phyloP scores from a whole-genome alignment of 2,113 vertebrate genomes.

The Chamaea fasciata region DNA sequence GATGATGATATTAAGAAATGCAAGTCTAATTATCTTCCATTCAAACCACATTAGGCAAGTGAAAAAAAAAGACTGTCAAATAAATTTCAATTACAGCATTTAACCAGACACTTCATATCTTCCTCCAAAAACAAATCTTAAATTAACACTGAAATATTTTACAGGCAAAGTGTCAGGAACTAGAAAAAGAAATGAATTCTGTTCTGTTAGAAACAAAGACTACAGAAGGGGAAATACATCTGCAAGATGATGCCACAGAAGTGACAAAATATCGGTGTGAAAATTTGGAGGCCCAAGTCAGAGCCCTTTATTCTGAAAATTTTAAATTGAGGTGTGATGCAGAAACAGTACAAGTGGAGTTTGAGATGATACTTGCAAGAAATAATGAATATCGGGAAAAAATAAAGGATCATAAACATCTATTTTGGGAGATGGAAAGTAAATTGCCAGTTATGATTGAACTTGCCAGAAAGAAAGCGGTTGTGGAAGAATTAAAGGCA shows the following conservation, averaged over 20 bases:
- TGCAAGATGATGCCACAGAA: constrained; percentile 65
- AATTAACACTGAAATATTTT: constrained; percentile 42
- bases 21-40: neutral
- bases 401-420: constrained; percentile 64
- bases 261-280: constrained; percentile 45
- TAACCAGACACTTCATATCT: neutral
- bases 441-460: constrained; percentile 69
- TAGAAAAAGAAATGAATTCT: constrained; percentile 66
- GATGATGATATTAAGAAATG: neutral
- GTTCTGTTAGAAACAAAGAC: constrained; percentile 61
- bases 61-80: neutral
- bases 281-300: constrained; percentile 65
- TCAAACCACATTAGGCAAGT: neutral
- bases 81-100: neutral
- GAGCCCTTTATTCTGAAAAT: constrained; percentile 62
- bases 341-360: constrained; percentile 65
- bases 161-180: constrained; percentile 66
- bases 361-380: constrained; percentile 50
- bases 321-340: constrained; percentile 59
- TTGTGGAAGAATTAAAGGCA: constrained; percentile 55
- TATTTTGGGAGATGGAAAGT: constrained; percentile 56
- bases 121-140: neutral
- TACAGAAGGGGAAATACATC: constrained; percentile 64
- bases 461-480: constrained; percentile 59
- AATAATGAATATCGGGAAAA: constrained; percentile 71